Conservation (phyloP, 2,113 vertebrate genomes). For the Mungos mungo region DNA sequence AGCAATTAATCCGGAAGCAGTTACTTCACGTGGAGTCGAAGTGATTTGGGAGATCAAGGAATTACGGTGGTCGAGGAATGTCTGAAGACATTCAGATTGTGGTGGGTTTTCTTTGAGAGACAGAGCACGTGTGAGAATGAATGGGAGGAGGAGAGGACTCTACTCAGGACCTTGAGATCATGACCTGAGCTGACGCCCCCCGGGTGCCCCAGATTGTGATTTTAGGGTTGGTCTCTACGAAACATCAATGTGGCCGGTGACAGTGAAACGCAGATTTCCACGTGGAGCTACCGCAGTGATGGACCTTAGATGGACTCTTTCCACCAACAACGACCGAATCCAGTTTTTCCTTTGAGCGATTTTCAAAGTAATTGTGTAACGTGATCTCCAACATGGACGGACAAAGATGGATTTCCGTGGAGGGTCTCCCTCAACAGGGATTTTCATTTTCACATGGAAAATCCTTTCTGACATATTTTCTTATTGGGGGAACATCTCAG, state of each 20-base stretch:
- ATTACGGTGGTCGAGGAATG: neutral
- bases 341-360: neutral
- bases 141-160: no score
- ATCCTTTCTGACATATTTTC: neutral
- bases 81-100: neutral
- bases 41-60: neutral
- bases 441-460: neutral
- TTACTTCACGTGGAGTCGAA: accelerated
- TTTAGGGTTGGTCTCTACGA: neutral
- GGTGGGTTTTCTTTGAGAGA: no score
- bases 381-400: neutral
- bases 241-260: accelerated
- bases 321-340: neutral
- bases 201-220: neutral
- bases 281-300: neutral
- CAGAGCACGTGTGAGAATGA: no score
- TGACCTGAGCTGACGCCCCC: no score
- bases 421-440: neutral
- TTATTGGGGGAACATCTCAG: neutral
- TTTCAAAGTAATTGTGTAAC: neutral
- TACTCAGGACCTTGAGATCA: no score
- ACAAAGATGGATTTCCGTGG: neutral
- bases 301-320: accelerated
- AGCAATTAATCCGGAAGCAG: neutral
- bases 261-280: neutral